Percentiles rank a stretch among this genome's conserved stretches.
phyloP scores from a whole-genome alignment of 2,888 invertebrate species.

The Crepidodera aurea region DNA sequence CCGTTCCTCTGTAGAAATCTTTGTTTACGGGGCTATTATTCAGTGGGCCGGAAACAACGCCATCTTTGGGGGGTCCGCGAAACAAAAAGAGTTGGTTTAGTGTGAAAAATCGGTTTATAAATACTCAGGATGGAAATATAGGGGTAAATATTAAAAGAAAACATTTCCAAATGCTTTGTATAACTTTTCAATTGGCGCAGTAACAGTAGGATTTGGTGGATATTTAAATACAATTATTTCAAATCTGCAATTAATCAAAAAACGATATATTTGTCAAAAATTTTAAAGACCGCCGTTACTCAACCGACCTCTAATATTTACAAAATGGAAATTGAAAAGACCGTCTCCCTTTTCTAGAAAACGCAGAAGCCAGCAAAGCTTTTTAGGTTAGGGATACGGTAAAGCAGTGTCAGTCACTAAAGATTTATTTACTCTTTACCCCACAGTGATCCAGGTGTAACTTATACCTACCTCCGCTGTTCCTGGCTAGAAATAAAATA shows the following conservation, averaged over 20 bases:
- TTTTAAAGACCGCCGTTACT: too few relatives aligned
- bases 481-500: conserved; percentile 55
- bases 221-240: too few relatives aligned
- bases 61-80: not conserved
- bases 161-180: too few relatives aligned
- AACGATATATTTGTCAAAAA: too few relatives aligned
- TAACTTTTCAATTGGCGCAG: too few relatives aligned
- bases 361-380: not conserved
- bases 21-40: conserved; percentile 4
- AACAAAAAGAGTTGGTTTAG: not conserved
- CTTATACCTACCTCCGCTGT: conserved; percentile 47
- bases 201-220: too few relatives aligned
- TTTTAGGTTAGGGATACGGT: conserved; percentile 8
- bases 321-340: not conserved
- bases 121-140: not conserved
- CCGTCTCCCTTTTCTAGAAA: not conserved
- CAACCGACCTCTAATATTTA: not conserved
- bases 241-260: too few relatives aligned
- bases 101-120: not conserved
- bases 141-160: too few relatives aligned
- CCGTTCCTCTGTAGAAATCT: not conserved
- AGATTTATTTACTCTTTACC: conserved; percentile 44
- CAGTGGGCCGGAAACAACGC: conserved; percentile 5
- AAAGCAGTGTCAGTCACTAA: conserved; percentile 25
- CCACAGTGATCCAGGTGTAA: conserved; percentile 57